Percentiles rank a stretch among this genome's conserved stretches.
Evolutionary conservation across 2,888 invertebrate species (phyloP).

Genomic region (Lasioglossum calceatum): DNA sequence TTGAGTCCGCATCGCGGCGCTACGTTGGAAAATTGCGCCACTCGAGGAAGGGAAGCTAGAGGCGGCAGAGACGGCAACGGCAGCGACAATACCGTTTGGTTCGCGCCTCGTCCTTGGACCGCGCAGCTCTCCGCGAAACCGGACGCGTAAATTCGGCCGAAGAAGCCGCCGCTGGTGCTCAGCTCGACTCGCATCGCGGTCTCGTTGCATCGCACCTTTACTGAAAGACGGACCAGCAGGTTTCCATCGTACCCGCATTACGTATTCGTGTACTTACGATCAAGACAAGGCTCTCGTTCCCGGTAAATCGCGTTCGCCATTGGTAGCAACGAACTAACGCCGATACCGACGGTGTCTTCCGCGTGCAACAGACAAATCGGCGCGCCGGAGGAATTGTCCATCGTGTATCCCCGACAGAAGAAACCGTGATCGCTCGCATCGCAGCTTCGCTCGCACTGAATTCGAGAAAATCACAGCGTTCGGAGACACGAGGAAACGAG

Average conservation of each 20-base stretch:
- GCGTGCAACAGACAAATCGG: constrained; percentile 90
- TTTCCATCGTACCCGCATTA: background rate
- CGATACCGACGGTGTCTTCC: constrained; percentile 92
- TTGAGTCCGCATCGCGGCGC: constrained; percentile 78
- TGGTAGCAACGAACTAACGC: constrained; percentile 89
- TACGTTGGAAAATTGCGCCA: constrained; percentile 53
- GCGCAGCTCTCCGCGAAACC: constrained; percentile 91
- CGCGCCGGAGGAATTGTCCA: constrained; percentile 76
- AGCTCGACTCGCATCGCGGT: constrained; percentile 85
- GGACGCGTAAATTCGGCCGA: constrained; percentile 92
- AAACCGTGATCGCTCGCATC: constrained; percentile 87
- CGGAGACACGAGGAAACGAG: background rate
- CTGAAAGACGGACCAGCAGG: constrained; percentile 83
- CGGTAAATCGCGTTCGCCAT: constrained; percentile 89
- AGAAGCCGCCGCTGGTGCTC: constrained; percentile 85
- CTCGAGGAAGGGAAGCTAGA: constrained; percentile 4
- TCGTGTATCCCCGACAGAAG: constrained; percentile 90
- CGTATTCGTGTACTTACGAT: constrained; percentile 87
- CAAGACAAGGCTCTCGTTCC: constrained; percentile 92
- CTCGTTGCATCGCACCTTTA: constrained; percentile 92
- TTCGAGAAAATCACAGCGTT: background rate
- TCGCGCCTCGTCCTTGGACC: constrained; percentile 86
- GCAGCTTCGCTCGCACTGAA: constrained; percentile 86
- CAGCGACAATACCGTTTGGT: constrained; percentile 86
- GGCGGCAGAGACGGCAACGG: constrained; percentile 84